Conservation (phyloP, 2,888 invertebrate species). For the Spisula solida region DNA sequence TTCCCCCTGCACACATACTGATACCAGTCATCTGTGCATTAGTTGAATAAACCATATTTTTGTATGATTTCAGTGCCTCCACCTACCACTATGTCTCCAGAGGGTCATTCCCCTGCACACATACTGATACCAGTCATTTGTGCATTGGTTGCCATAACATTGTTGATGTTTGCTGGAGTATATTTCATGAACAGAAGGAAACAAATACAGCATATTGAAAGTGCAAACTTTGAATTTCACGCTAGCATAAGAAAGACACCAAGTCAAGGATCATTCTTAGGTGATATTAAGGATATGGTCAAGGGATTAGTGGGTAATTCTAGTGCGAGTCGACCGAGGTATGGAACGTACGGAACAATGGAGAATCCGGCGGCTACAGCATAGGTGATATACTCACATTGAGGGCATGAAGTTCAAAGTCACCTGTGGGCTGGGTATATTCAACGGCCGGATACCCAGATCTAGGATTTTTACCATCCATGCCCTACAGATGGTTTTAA, state of each 20-base stretch:
- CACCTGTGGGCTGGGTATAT: no score
- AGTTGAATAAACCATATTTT: background rate
- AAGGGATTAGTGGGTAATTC: slow-evolving; percentile 9
- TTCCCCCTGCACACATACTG: slow-evolving; percentile 20
- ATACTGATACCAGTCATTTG: slow-evolving; percentile 28
- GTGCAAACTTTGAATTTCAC: slow-evolving; percentile 39
- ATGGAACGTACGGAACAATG: background rate
- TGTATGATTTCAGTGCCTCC: background rate
- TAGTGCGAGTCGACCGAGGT: background rate
- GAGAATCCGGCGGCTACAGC: background rate
- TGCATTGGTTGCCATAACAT: slow-evolving; percentile 11
- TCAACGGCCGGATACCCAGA: no score
- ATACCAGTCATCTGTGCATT: slow-evolving; percentile 26
- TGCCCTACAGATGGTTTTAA: background rate
- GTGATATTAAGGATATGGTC: slow-evolving; percentile 23
- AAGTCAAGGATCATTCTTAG: slow-evolving; percentile 1
- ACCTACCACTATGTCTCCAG: background rate
- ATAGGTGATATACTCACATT: background rate
- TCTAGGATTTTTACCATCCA: background rate
- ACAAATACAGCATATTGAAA: slow-evolving; percentile 21
- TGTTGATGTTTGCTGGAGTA: slow-evolving; percentile 26
- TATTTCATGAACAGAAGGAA: background rate
- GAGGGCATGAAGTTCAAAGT: no score
- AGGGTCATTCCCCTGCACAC: slow-evolving; percentile 19
- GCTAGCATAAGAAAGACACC: slow-evolving; percentile 25